Conservation (phyloP, 2,113 vertebrate genomes). For the Corythaeola cristata region DNA sequence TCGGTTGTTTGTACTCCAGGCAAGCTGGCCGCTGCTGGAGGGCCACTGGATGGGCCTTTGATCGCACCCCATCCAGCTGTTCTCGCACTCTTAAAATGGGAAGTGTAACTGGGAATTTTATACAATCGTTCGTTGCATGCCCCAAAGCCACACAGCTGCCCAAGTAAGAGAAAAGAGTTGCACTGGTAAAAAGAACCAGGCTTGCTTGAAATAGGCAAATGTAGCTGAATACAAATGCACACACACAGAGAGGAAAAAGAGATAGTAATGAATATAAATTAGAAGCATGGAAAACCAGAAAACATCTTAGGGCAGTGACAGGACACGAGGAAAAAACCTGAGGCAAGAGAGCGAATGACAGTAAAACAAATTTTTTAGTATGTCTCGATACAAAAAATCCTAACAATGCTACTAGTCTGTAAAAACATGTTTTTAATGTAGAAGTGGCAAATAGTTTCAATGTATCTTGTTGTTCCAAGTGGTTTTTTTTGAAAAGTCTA, state of each 20-base stretch:
- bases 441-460: constrained; percentile 37
- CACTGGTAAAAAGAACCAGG: background rate
- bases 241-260: background rate
- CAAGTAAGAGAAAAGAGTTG: background rate
- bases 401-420: background rate
- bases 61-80: background rate
- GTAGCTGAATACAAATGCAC: constrained; percentile 34
- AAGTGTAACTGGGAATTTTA: background rate
- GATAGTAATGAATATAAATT: constrained; percentile 37
- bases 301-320: background rate
- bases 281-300: background rate
- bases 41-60: background rate
- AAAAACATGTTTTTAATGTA: constrained; percentile 43
- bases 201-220: background rate
- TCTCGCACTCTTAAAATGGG: background rate
- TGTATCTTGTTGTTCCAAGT: constrained; percentile 5
- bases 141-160: constrained; percentile 3
- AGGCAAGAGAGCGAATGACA: background rate
- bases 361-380: background rate
- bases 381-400: background rate
- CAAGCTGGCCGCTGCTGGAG: background rate
- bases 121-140: background rate
- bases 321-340: background rate
- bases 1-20: background rate
- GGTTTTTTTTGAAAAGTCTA: background rate